Evolutionary conservation across 2,113 vertebrate genomes (phyloP), one percentile per base, ranked within the genome.

Genomic region (Tonatia bakeri): DNA sequence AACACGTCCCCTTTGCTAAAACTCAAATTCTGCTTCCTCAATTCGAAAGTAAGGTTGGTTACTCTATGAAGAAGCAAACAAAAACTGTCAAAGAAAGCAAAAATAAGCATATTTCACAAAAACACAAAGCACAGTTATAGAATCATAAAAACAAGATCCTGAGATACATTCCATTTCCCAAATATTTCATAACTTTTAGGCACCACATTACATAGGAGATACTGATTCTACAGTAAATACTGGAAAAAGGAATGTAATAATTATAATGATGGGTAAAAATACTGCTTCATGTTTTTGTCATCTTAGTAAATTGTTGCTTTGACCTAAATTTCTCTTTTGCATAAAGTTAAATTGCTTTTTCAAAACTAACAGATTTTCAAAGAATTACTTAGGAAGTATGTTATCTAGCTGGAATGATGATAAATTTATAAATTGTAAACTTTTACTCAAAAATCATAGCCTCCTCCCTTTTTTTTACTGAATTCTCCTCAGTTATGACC

Each of bases 241-340:
- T 73, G 79, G 50, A 92, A 94, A 95, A 88, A 50, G 96, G 17
- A 67, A 95, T 94, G 65, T 86, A 69, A 81, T 31, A 98, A 97
- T 96, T 97, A 97, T 3, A 80, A 82, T 36, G 33, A 45, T 67
- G 3, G 22, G 13, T 86, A 64, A 73, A 79, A 47, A 43, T 90
- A 79, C 61, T 96, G 96, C 97, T 28, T 33, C 92, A 61, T 86
- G 10, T 90, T 96, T 96, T 97, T 59, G 84, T 90, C 72, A 91
- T 94, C 76, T 91, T 84, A 81, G 43, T 96, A 67, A 94, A 52
- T 76, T 92, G 95, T 40, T 94, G 43, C 1, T 47, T 85, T 80
- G 16, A 95, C 79, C n/a, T 95, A 15, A 40, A 52, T 95, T 92
- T 96, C 75, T 94, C 19, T 87, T 76, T 22, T 38, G 33, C 59